Evolutionary conservation across 2,888 invertebrate species (phyloP), one percentile per base, ranked within the genome.

Genomic region (Meliscaeva auricollis): DNA sequence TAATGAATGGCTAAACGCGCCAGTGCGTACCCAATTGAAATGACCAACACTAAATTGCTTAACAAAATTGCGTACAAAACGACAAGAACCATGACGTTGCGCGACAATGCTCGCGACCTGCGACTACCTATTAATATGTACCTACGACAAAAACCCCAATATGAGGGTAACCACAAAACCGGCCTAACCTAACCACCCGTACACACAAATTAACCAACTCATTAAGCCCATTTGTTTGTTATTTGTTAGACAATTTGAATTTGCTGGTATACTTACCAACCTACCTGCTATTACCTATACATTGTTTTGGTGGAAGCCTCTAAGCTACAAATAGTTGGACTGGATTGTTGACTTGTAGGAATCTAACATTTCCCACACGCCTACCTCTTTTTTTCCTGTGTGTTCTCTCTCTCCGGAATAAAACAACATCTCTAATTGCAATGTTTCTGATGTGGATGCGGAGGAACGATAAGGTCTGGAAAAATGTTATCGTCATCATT

Each of bases 191-290:
- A 73, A 41, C 54, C 68, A 68, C 48, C 68, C 52, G 73, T 54
- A 64, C 75, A 64, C 75, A 76, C 81, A 76, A 77, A 85, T 85
- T 85, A 85, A 85, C 81, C 81, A 85, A 85, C 85, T 85, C 85
- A 85, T 85, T 85, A 85, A 77, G 85, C 62, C 76, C 80, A 81
- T 85, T 85, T 85, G 85, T 85, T 85, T 85, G 85, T 85, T 81
- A 77, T 85, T 81, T 85, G 85, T 85, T 73, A 69, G 84, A 75
- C 66, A 54, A 75, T 79, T 84, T 79, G 46, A 79, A 75, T 75
- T 83, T 41, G 30, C 41, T 20, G 30, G 8, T 54, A 62, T 32
- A 56, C 32, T 9, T 9, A 4, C 4, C 8, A 38, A n/a, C n/a
- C n/a, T n/a, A n/a, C n/a, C n/a, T 38, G 38, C 11, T 3, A 11